Evolutionary conservation across 2,797 vertebrate species (phyloP).

Genomic region (Rhynchonycteris naso): DNA sequence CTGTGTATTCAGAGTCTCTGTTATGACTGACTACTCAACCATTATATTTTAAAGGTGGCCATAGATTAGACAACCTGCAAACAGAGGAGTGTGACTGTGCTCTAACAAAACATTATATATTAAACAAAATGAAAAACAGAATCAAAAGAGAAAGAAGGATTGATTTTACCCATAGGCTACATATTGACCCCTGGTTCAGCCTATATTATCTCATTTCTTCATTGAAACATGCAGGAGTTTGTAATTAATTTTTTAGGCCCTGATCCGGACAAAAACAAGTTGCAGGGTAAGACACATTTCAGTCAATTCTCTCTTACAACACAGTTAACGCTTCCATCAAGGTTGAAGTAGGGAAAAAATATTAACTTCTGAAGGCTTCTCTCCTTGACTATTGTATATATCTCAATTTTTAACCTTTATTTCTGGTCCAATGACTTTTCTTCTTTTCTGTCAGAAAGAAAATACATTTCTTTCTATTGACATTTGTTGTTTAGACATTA

Average conservation of each 20-base stretch:
- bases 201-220: background rate
- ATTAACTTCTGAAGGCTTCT: background rate
- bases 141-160: background rate
- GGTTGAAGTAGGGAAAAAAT: background rate
- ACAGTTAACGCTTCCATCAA: background rate
- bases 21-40: background rate
- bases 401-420: background rate
- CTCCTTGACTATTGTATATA: background rate
- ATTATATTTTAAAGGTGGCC: background rate
- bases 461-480: background rate
- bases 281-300: background rate
- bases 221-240: background rate
- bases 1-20: rapidly evolving
- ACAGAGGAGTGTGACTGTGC: background rate
- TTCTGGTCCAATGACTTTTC: background rate
- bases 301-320: background rate
- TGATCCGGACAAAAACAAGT: no score
- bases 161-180: background rate
- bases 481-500: background rate
- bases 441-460: background rate
- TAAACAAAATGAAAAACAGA: background rate
- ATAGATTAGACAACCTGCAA: background rate
- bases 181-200: background rate
- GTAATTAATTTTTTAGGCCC: background rate
- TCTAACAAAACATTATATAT: background rate